Base-by-base conservation (phyloP, 2,888 invertebrate genomes). In the Trachelus tabidus region DNA sequence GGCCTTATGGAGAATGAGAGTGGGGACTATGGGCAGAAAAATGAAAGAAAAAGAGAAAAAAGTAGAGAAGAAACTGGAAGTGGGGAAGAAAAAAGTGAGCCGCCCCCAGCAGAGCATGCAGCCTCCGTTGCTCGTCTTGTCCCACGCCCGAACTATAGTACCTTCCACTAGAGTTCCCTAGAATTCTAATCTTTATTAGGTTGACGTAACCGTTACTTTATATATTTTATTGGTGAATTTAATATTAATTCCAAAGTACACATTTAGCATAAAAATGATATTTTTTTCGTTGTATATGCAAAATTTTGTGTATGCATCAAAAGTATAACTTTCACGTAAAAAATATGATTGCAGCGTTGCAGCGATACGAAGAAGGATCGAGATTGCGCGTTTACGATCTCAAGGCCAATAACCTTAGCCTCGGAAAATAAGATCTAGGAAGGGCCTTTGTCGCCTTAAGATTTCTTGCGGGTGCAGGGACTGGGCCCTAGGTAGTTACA, bases 101-200 rank as follows among this genome's bases (percentile, higher is more conserved):
- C 89, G 91, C 91, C 91, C 91, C 91, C 91, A 91, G 91, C 91
- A 91, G 91, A 91, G 91, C 86, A 85, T 83, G 86, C 90, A 90
- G 87, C 88, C 87, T 89, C 88, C 85, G 86, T 79, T 79, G 83
- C 82, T 83, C 84, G 84, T 83, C 84, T 84, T 88, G 88, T 90
- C 90, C 89, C 88, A 83, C 83, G 83, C 81, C 77, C 76, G 77
- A 33, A 56, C 56, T 56, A 56, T 56, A 56, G 56, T 71, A 33
- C 30, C 23, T 34, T 71, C 71, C 30, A 71, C 71, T 23, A 33
- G 33, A 71, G 33, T 34, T 30, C 69, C 74, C n/a, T 71, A 75
- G 30, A 77, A 75, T 56, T 37, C 69, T 75, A 75, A 75, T 77
- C 69, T 73, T 77, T 34, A n/a, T 69, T 75, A 68, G 68, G 73